Base-by-base conservation (phyloP, 2,113 vertebrate species). In the Equus quagga region DNA sequence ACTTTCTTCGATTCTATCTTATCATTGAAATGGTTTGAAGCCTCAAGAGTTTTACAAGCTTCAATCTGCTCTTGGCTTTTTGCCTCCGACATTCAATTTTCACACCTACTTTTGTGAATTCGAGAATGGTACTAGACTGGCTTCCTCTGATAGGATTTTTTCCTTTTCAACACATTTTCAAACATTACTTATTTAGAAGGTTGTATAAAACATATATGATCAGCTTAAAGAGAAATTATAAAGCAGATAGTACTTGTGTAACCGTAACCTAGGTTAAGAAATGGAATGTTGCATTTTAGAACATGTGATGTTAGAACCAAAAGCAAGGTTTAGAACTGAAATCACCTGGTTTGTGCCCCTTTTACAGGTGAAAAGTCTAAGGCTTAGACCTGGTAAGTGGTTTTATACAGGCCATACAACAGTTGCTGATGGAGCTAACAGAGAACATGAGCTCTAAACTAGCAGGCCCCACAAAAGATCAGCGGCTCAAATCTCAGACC, bases 91-190 rank as follows among this genome's bases (percentile, higher is more conserved):
- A 91, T 98, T 94, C 88, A 95, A 96, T 95, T 78, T 78, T 97
- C 69, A 87, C 96, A 94, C 92, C 44, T 89, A 85, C 75, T 92
- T 97, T 98, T 96, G 72, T 97, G 90, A 97, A 98, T 93, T 96
- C 83, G 83, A 92, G 96, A 84, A 60, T 97, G 84, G 76, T 64
- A 95, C n/a, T 84, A 94, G 75, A 90, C 97, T 93, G 15, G 28
- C 95, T 98, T 98, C 65, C 58, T 85, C 83, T 80, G 86, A 83
- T 80, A 92, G 62, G 58, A 54, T 65, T 84, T 94, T 64, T 75
- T 2, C 33, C 91, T 9, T 97, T 93, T 94, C 82, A 97, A 91
- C 69, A 93, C 90, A 97, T 83, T 96, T 96, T 96, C 79, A 95
- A 96, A 64, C 28, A 79, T 96, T 94, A 49, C 54, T 76, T 95